Conservation (phyloP, 2,113 vertebrate species). For the Pelvicachromis taeniatus region DNA sequence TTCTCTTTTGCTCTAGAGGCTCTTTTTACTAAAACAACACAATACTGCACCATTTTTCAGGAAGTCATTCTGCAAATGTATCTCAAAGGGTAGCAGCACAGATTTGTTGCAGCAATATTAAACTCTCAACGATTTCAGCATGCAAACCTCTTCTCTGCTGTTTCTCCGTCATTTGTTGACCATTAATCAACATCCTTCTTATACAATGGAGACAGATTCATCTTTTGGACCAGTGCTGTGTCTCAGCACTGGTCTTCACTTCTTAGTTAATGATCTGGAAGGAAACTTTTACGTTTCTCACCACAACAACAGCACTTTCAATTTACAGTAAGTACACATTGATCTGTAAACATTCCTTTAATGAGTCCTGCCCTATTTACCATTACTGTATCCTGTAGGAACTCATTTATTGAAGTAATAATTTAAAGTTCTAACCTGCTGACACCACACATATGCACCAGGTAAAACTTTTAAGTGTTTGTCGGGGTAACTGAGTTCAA, state of each 20-base stretch:
- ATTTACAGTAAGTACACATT: not conserved
- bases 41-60: not conserved
- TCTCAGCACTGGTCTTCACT: not conserved
- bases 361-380: not conserved
- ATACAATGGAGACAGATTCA: not conserved
- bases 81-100: not conserved
- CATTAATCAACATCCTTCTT: constrained; percentile 15
- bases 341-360: not conserved
- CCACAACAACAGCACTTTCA: not conserved
- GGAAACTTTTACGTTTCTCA: not conserved
- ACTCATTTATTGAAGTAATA: not conserved
- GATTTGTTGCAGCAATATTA: not conserved
- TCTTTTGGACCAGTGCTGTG: not conserved
- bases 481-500: not conserved
- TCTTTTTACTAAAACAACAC: not conserved
- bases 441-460: not conserved
- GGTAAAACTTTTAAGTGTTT: not conserved
- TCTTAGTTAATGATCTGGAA: constrained; percentile 13
- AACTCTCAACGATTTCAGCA: not conserved
- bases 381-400: not conserved
- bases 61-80: not conserved
- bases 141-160: not conserved
- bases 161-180: not conserved
- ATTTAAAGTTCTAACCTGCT: not conserved
- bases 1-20: not conserved